Evolutionary conservation across 1,140 invertebrate genomes (phyloP).

Genomic region (Cryptotermes secundus): DNA sequence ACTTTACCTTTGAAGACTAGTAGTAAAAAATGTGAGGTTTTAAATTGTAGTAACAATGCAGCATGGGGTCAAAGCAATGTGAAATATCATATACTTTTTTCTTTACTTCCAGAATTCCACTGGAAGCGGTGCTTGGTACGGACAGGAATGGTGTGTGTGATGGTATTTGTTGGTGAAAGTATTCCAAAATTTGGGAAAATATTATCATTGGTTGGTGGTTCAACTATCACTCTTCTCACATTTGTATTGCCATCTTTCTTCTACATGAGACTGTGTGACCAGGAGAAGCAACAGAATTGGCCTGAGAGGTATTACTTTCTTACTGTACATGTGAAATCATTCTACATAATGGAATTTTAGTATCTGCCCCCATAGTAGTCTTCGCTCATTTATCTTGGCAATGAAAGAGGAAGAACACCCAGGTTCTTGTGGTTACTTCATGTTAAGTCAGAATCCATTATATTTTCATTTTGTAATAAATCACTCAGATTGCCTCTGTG

Average conservation of each 20-base stretch:
- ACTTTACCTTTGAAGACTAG: too few relatives aligned
- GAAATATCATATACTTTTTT: too few relatives aligned
- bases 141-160: constrained; percentile 55
- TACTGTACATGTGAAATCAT: neutral
- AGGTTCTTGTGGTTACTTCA: too few relatives aligned
- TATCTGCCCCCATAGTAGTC: neutral
- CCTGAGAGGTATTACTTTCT: constrained; percentile 43
- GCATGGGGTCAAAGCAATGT: too few relatives aligned
- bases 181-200: constrained; percentile 70
- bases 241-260: constrained; percentile 68
- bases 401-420: too few relatives aligned
- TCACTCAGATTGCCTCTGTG: too few relatives aligned
- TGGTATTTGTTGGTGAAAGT: constrained; percentile 65
- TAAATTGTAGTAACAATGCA: too few relatives aligned
- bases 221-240: constrained; percentile 64
- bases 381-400: neutral
- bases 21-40: too few relatives aligned
- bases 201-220: constrained; percentile 69
- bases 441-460: too few relatives aligned
- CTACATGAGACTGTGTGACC: constrained; percentile 60
- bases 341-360: neutral
- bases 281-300: constrained; percentile 42
- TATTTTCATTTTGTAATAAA: too few relatives aligned
- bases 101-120: constrained; percentile 56
- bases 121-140: constrained; percentile 61